Percentiles rank a stretch among this genome's conserved stretches.
phyloP scores from a whole-genome alignment of 2,888 invertebrate species.

The Altica lythri region DNA sequence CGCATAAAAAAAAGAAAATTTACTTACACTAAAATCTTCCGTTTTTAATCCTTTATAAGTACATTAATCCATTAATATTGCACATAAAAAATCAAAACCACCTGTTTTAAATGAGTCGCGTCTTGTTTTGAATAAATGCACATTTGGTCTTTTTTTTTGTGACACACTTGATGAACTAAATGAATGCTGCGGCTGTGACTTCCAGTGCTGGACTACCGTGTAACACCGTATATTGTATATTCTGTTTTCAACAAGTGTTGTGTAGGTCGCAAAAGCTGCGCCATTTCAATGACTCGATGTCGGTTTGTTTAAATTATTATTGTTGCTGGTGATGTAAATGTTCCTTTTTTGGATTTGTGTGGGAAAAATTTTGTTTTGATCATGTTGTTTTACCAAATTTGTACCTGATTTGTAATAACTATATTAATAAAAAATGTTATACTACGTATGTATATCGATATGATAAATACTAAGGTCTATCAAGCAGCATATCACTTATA shows the following conservation, averaged over 20 bases:
- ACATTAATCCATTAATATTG: not conserved
- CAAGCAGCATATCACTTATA: too few species aligned
- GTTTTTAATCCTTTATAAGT: not conserved
- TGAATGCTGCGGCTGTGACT: not conserved
- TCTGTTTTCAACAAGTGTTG: slow-evolving; percentile 4
- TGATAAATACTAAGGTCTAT: too few species aligned
- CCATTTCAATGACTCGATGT: not conserved
- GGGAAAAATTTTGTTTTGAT: too few species aligned
- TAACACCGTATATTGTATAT: too few species aligned
- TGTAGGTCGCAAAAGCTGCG: slow-evolving; percentile 10
- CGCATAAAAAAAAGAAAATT: too few species aligned
- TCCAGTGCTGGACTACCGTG: not conserved
- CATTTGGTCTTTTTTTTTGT: slow-evolving; percentile 1
- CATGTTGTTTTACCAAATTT: too few species aligned
- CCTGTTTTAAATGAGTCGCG: not conserved
- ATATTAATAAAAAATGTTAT: too few species aligned
- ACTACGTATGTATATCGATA: too few species aligned
- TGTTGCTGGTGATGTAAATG: slow-evolving; percentile 11
- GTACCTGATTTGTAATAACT: too few species aligned
- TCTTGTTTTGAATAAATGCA: not conserved
- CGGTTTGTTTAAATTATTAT: slow-evolving; percentile 7
- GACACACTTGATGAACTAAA: slow-evolving; percentile 4
- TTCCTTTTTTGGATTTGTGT: slow-evolving; percentile 8
- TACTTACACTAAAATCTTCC: too few species aligned
- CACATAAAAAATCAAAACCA: not conserved